phyloP scores from a whole-genome alignment of 2,113 vertebrate species.

The Nicator chloris region DNA sequence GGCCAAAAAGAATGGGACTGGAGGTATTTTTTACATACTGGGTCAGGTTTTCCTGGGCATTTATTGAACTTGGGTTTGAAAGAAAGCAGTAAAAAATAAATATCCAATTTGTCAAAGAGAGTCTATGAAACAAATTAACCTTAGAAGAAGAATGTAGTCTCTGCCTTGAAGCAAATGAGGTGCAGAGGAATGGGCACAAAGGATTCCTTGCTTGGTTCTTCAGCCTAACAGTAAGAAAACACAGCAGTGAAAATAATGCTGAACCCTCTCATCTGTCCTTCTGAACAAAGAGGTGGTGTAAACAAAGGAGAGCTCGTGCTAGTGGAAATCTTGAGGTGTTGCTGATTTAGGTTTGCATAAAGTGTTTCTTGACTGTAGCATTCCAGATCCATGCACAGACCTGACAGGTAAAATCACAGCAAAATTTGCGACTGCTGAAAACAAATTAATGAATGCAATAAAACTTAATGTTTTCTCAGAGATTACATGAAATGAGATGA shows the following conservation, averaged over 20 bases:
- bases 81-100: background rate
- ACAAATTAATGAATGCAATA: background rate
- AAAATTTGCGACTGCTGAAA: slow-evolving; percentile 4
- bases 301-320: background rate
- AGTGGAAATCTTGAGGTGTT: background rate
- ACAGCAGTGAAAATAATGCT: background rate
- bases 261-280: background rate
- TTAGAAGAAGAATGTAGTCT: background rate
- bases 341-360: background rate
- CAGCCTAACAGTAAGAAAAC: background rate
- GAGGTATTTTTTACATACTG: background rate
- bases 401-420: background rate
- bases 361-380: background rate
- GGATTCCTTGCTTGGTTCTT: background rate
- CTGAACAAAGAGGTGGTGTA: background rate
- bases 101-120: background rate
- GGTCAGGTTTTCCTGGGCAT: background rate
- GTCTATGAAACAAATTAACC: background rate
- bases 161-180: background rate
- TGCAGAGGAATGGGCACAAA: background rate
- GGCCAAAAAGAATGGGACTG: background rate
- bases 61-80: background rate
- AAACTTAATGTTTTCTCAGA: background rate
- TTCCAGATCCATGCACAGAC: background rate
- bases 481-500: background rate